Evolutionary conservation across 1,140 invertebrate genomes (phyloP).

Genomic region (Acromyrmex heyeri): DNA sequence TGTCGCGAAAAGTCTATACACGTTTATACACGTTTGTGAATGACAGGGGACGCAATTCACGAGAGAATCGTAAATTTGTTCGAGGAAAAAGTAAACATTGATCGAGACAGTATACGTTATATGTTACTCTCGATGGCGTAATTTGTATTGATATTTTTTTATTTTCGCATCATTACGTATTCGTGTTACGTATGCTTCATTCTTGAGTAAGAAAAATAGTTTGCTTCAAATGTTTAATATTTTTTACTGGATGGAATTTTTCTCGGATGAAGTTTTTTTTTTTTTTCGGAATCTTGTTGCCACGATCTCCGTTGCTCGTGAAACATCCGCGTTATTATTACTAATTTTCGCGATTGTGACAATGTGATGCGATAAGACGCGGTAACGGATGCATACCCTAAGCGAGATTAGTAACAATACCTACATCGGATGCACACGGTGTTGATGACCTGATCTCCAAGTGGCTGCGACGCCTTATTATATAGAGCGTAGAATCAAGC

Average conservation of each 20-base stretch:
- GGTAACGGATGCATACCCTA: constrained; percentile 59
- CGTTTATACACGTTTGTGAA: neutral
- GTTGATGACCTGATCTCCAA: constrained; percentile 30
- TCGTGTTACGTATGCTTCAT: neutral
- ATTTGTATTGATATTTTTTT: neutral
- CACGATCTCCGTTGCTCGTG: neutral
- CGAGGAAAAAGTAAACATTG: neutral
- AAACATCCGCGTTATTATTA: constrained; percentile 64
- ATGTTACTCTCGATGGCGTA: neutral
- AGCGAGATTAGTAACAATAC: constrained; percentile 57
- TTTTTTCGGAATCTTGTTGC: constrained; percentile 19
- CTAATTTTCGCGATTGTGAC: constrained; percentile 64
- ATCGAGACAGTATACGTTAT: neutral
- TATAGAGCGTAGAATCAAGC: constrained; percentile 21
- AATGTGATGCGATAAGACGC: constrained; percentile 67
- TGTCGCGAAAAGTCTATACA: neutral
- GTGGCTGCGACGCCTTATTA: constrained; percentile 5
- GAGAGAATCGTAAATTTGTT: neutral
- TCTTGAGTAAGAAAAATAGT: neutral
- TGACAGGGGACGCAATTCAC: neutral
- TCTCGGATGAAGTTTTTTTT: neutral
- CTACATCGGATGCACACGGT: constrained; percentile 27
- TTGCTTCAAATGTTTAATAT: neutral
- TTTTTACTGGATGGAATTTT: neutral
- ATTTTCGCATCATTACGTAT: neutral